Conservation (phyloP, 2,888 invertebrate species). For the Phortica okadai region DNA sequence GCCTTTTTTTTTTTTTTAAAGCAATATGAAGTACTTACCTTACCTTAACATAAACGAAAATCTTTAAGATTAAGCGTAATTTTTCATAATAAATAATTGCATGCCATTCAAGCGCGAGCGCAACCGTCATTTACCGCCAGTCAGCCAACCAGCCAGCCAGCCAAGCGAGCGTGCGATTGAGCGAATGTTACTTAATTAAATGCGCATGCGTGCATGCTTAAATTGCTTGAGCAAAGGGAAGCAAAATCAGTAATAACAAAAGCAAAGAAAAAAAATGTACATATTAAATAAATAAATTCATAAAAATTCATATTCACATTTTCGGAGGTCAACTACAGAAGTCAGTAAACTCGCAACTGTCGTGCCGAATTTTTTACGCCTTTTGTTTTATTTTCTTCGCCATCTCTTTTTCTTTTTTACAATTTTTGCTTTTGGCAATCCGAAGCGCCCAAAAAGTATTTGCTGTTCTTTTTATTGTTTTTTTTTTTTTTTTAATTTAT, state of each 20-base stretch:
- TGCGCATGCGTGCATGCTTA: conserved; percentile 33
- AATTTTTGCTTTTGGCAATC: conserved; percentile 1
- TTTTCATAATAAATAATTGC: conserved; percentile 22
- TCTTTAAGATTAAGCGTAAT: not conserved
- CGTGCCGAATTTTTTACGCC: not conserved
- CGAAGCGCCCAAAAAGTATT: conserved; percentile 13
- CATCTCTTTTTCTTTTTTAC: not conserved
- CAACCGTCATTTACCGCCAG: too few relatives aligned
- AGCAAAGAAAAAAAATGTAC: conserved; percentile 19
- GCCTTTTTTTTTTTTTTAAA: conserved; percentile 48
- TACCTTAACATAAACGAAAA: not conserved
- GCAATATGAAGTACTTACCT: conserved; percentile 27
- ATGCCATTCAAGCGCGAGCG: not conserved
- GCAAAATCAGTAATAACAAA: conserved; percentile 36
- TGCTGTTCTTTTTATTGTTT: conserved; percentile 5
- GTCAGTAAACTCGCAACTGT: conserved; percentile 48
- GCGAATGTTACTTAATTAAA: conserved; percentile 36
- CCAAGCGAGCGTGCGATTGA: not conserved
- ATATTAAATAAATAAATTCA: conserved; percentile 28
- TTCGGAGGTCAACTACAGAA: conserved; percentile 62
- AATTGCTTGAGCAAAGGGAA: conserved; percentile 37
- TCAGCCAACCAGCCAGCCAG: not conserved
- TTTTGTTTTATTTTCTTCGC: not conserved
- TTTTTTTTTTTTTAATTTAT: not conserved
- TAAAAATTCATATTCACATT: conserved; percentile 40